A percentile compares a stretch with the other conserved stretches of the same genome.
Conservation (phyloP, 2,797 vertebrate species). For the Ceryle rudis region DNA sequence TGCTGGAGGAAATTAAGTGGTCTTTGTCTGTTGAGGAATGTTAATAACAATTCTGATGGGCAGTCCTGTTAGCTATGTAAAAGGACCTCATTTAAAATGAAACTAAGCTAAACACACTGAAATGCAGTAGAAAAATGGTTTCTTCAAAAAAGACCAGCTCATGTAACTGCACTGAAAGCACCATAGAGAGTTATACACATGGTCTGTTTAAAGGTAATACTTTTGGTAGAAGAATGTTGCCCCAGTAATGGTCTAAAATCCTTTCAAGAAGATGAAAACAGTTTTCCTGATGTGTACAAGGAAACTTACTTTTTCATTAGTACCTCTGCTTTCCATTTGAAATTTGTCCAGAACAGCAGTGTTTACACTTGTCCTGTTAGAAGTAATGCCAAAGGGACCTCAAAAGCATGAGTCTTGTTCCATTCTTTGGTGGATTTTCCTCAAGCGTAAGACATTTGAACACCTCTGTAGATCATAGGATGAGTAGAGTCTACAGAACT, state of each 20-base stretch:
- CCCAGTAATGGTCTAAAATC: background rate
- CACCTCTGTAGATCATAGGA: slow-evolving; percentile 8
- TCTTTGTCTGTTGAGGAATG: slow-evolving; percentile 1
- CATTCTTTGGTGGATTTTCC: slow-evolving; percentile 42
- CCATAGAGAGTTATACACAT: background rate
- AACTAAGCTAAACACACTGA: background rate
- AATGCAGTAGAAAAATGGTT: background rate
- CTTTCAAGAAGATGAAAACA: background rate
- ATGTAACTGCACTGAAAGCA: background rate
- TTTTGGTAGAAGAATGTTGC: background rate
- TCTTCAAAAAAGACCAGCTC: background rate
- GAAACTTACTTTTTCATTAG: slow-evolving; percentile 25
- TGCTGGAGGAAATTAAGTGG: background rate
- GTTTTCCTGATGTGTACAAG: slow-evolving; percentile 1
- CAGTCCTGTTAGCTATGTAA: background rate
- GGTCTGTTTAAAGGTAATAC: background rate
- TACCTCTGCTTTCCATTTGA: slow-evolving; percentile 30
- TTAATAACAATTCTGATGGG: background rate
- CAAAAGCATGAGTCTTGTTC: slow-evolving; percentile 30
- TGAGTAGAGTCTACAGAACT: slow-evolving; percentile 24
- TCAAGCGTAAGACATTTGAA: slow-evolving; percentile 25
- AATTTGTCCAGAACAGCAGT: slow-evolving; percentile 42
- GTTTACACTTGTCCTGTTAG: slow-evolving; percentile 25
- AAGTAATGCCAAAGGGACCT: slow-evolving; percentile 44
- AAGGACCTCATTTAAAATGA: background rate